phyloP scores from a whole-genome alignment of 2,797 vertebrate species.

The Benthosema pterotum region DNA sequence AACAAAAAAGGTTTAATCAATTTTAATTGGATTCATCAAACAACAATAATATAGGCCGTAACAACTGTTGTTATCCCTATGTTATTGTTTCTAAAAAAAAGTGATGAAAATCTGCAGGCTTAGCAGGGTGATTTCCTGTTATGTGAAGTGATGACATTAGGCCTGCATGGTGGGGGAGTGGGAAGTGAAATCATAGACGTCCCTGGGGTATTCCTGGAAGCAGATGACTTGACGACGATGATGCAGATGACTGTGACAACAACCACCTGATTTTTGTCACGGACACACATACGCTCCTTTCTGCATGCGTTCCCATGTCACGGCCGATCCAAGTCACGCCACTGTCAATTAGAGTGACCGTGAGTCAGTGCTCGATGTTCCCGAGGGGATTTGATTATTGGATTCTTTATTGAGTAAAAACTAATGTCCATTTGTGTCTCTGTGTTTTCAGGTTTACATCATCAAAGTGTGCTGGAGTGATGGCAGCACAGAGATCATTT shows the following conservation, averaged over 20 bases:
- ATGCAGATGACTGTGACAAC: neutral
- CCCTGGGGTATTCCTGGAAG: slow-evolving; percentile 9
- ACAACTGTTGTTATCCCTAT: too few species aligned
- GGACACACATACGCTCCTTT: neutral
- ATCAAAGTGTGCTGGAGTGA: slow-evolving; percentile 98
- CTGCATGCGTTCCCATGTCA: slow-evolving; percentile 4
- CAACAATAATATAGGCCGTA: too few species aligned
- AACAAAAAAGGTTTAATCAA: too few species aligned
- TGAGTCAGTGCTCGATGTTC: slow-evolving; percentile 29
- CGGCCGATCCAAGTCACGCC: slow-evolving; percentile 4
- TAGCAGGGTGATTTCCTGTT: slow-evolving; percentile 26
- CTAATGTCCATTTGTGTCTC: slow-evolving; percentile 6
- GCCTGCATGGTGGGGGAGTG: too few species aligned
- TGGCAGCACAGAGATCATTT: slow-evolving; percentile 92
- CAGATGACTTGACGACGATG: slow-evolving; percentile 15
- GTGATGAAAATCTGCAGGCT: slow-evolving; percentile 1
- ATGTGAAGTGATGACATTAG: slow-evolving; percentile 38
- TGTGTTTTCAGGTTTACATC: slow-evolving; percentile 91
- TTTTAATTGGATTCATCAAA: too few species aligned
- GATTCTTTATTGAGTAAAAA: neutral
- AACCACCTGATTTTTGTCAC: neutral
- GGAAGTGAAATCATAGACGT: slow-evolving; percentile 43
- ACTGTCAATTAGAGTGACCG: slow-evolving; percentile 15
- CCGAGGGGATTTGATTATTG: neutral
- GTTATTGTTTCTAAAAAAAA: too few species aligned